These are phyloP conservation scores for Chrysina gloriosa DNA, from an alignment of 2,888 invertebrate genomes.

Conservation along the genomic window DNA sequence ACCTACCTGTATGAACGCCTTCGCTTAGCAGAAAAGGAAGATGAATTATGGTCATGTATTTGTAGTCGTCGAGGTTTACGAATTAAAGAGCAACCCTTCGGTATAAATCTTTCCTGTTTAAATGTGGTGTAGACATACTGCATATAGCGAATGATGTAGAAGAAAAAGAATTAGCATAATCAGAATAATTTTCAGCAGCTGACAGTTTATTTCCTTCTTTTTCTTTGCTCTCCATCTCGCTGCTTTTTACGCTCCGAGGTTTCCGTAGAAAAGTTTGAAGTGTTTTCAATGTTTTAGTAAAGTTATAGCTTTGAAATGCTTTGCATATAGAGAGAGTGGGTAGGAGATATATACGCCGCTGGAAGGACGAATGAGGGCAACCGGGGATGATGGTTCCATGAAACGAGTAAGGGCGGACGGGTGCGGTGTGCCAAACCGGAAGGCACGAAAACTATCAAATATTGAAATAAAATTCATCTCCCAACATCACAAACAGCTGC, in stretches of 20 bases:
- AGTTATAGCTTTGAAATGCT: slow-evolving; percentile 65
- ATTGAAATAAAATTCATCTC: slow-evolving; percentile 68
- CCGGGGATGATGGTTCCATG: slow-evolving; percentile 39
- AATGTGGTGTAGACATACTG: slow-evolving; percentile 60
- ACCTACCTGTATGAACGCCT: not conserved
- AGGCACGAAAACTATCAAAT: slow-evolving; percentile 66
- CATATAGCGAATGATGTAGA: slow-evolving; percentile 59
- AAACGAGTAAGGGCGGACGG: slow-evolving; percentile 45
- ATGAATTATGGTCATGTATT: slow-evolving; percentile 37
- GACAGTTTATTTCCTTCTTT: slow-evolving; percentile 71
- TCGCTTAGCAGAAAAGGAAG: not conserved
- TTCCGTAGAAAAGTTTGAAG: slow-evolving; percentile 63
- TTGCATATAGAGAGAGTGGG: slow-evolving; percentile 64
- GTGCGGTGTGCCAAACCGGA: slow-evolving; percentile 53
- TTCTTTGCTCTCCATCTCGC: slow-evolving; percentile 64
- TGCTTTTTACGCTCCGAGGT: slow-evolving; percentile 56
- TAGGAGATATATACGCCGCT: slow-evolving; percentile 47
- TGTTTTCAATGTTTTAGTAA: slow-evolving; percentile 65
- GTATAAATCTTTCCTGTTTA: slow-evolving; percentile 57
- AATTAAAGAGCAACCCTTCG: slow-evolving; percentile 47
- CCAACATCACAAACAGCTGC: slow-evolving; percentile 66
- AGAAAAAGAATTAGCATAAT: slow-evolving; percentile 73
- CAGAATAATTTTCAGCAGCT: slow-evolving; percentile 74
- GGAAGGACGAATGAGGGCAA: slow-evolving; percentile 38
- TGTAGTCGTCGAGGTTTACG: slow-evolving; percentile 38